A percentile compares a stretch with the other conserved stretches of the same genome.
These are phyloP conservation scores for Drosophila flavopinicola DNA, from an alignment of 2,888 invertebrate genomes.

Conservation along the genomic window DNA sequence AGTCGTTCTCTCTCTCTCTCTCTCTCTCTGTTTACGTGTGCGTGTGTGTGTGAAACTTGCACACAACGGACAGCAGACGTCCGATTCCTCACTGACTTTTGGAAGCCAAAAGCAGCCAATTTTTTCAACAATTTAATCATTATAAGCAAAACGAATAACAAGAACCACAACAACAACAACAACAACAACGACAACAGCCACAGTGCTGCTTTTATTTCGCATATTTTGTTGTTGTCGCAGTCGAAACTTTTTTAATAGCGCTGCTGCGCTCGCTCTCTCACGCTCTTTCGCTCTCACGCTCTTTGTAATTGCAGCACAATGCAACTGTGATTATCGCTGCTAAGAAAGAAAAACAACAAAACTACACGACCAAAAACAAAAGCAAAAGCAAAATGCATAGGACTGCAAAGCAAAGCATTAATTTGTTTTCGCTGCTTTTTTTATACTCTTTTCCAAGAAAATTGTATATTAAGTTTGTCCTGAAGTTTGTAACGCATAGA, in stretches of 20 bases:
- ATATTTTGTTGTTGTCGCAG: conserved; percentile 24
- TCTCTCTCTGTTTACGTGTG: background rate
- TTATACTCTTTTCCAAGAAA: background rate
- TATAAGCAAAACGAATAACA: conserved; percentile 47
- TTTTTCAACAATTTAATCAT: conserved; percentile 65
- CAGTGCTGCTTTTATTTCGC: conserved; percentile 6
- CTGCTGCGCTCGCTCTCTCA: background rate
- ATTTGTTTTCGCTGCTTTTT: conserved; percentile 27
- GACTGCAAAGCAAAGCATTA: conserved; percentile 37
- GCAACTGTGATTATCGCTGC: conserved; percentile 62
- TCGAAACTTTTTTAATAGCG: conserved; percentile 23
- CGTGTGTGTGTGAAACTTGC: conserved; percentile 1
- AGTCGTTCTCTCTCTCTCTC: background rate
- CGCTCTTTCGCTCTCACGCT: background rate
- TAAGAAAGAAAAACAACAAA: conserved; percentile 22
- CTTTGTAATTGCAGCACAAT: conserved; percentile 49
- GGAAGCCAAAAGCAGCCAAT: conserved; percentile 27
- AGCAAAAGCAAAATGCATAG: background rate
- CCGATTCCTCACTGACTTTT: conserved; percentile 26
- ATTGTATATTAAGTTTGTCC: no score
- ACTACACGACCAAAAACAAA: conserved; percentile 8
- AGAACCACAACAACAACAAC: conserved; percentile 1
- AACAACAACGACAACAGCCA: background rate
- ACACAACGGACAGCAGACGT: conserved; percentile 5
- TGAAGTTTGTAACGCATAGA: no score